A percentile compares a stretch with the other conserved stretches of the same genome.
Conservation (phyloP, 1,140 invertebrate species). For the Papilio glaucus region DNA sequence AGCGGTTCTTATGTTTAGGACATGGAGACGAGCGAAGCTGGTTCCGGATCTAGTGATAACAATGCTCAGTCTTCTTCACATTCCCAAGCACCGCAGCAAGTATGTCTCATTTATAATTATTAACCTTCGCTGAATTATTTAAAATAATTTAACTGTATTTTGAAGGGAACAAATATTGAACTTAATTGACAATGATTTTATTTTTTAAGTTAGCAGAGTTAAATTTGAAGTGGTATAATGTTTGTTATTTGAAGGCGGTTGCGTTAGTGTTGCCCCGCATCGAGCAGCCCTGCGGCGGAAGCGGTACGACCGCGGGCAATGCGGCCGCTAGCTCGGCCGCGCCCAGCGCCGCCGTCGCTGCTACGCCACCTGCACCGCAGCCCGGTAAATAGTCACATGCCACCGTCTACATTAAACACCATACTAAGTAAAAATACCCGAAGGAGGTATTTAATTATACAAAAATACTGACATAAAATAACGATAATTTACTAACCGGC, state of each 20-base stretch:
- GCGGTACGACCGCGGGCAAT: conserved; percentile 51
- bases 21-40: conserved; percentile 81
- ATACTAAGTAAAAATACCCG: neutral
- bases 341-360: conserved; percentile 46
- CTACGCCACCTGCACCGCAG: conserved; percentile 40
- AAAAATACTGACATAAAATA: too few relatives aligned
- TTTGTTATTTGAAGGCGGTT: conserved; percentile 83
- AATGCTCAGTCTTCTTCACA: conserved; percentile 75
- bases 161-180: too few relatives aligned
- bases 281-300: conserved; percentile 79
- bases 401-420: neutral
- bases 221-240: neutral
- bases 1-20: conserved; percentile 60
- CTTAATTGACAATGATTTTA: neutral
- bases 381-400: conserved; percentile 41
- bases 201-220: neutral
- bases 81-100: conserved; percentile 74
- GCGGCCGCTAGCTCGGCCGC: conserved; percentile 61
- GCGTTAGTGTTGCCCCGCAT: conserved; percentile 89
- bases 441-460: too few relatives aligned
- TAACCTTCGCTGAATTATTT: too few relatives aligned
- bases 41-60: conserved; percentile 68
- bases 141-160: too few relatives aligned
- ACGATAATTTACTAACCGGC: too few relatives aligned
- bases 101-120: conserved; percentile 46